Evolutionary conservation across 2,888 invertebrate species (phyloP).

Genomic region (Drosophila prostipennis): DNA sequence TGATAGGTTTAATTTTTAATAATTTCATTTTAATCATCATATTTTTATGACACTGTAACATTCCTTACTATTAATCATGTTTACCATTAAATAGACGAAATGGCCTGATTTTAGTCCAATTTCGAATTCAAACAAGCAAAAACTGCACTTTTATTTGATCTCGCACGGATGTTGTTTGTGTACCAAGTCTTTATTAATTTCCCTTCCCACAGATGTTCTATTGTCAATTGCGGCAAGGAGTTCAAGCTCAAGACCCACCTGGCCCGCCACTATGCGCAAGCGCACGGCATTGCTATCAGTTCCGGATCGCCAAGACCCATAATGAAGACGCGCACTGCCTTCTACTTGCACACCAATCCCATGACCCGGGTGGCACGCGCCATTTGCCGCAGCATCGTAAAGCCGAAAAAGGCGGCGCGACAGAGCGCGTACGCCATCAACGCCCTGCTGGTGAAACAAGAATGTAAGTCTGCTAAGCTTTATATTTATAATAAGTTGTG

Average conservation of each 20-base stretch:
- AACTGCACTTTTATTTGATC: not conserved
- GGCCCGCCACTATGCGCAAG: conserved; percentile 96
- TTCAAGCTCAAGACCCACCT: conserved; percentile 98
- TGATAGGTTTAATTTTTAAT: not conserved
- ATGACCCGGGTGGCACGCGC: conserved; percentile 95
- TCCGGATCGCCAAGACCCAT: conserved; percentile 94
- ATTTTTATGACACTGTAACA: not conserved
- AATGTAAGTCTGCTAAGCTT: conserved; percentile 87
- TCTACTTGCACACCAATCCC: conserved; percentile 96
- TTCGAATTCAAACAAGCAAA: conserved; percentile 1
- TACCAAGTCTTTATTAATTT: not conserved
- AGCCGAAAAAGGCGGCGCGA: conserved; percentile 94
- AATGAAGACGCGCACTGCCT: conserved; percentile 98
- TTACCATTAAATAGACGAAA: conserved; percentile 2
- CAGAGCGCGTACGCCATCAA: conserved; percentile 93
- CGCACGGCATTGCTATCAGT: conserved; percentile 90
- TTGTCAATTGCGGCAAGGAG: conserved; percentile 96
- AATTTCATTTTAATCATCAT: not conserved
- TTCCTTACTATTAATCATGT: not conserved
- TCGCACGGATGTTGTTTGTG: not conserved
- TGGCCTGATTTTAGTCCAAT: not conserved
- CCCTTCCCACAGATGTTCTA: conserved; percentile 90
- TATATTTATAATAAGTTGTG: not conserved
- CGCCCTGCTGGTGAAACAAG: conserved; percentile 92
- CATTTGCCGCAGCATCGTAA: conserved; percentile 92